Conservation (phyloP, 2,113 vertebrate genomes). For the Pteronura brasiliensis region DNA sequence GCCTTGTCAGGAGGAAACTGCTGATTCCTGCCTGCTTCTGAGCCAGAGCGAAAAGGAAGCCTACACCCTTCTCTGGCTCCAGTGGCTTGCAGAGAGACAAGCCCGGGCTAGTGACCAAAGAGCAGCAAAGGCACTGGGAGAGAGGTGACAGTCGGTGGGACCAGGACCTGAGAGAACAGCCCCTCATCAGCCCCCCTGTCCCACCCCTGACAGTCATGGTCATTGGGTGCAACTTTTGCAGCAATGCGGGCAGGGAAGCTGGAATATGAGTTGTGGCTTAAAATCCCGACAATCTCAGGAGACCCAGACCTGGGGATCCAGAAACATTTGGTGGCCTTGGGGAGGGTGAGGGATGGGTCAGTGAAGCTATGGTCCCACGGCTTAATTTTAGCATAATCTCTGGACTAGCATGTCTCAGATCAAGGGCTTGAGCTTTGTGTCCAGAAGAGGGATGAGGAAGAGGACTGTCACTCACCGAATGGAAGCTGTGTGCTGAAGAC, state of each 20-base stretch:
- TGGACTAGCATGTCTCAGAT: background rate
- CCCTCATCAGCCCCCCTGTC: background rate
- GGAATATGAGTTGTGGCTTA: background rate
- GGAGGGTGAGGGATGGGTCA: background rate
- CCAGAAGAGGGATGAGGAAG: background rate
- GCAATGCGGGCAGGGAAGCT: background rate
- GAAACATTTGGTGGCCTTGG: background rate
- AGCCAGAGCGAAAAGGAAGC: conserved; percentile 66
- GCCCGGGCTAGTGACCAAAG: conserved; percentile 45
- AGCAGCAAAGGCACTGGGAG: background rate
- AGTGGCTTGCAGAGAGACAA: conserved; percentile 32
- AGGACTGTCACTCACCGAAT: background rate
- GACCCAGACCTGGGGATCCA: background rate
- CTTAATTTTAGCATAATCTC: background rate
- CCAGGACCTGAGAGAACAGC: background rate
- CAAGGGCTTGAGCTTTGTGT: background rate
- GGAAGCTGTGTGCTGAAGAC: background rate
- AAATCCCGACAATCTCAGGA: too few species aligned
- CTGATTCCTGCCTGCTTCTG: conserved; percentile 67
- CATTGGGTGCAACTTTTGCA: background rate
- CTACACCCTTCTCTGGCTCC: conserved; percentile 25
- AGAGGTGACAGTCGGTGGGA: background rate
- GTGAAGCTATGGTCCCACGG: background rate
- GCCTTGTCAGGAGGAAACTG: conserved; percentile 71
- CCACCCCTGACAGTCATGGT: background rate